phyloP scores from a whole-genome alignment of 2,888 invertebrate genomes.

The Scaptodrosophila latifasciaeformis region DNA sequence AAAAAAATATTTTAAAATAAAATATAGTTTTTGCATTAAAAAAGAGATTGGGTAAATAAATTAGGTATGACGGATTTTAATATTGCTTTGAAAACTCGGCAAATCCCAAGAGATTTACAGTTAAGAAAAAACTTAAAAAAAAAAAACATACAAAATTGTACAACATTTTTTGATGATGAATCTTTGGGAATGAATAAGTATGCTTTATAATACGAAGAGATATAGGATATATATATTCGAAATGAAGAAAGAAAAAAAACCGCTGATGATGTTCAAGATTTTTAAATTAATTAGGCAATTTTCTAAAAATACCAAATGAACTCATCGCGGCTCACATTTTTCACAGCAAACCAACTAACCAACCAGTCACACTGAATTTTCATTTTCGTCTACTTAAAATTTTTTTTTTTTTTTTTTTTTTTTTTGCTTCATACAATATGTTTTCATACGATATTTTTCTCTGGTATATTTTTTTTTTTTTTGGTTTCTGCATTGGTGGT shows the following conservation, averaged over 20 bases:
- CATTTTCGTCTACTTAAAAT: conserved; percentile 43
- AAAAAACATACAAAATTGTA: conserved; percentile 16
- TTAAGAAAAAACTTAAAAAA: not conserved
- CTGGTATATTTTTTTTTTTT: conserved; percentile 19
- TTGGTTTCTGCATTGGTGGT: conserved; percentile 16
- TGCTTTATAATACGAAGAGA: too few species aligned
- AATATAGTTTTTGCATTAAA: conserved; percentile 10
- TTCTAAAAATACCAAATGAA: conserved; percentile 69
- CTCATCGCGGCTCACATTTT: conserved; percentile 51
- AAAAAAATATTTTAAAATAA: too few species aligned
- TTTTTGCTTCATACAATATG: conserved; percentile 23
- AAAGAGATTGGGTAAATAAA: not conserved
- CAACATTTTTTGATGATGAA: conserved; percentile 42
- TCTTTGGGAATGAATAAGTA: too few species aligned
- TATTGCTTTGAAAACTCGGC: conserved; percentile 3
- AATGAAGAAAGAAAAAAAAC: too few species aligned
- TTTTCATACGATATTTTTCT: conserved; percentile 8
- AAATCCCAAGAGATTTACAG: conserved; percentile 15
- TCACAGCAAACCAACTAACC: conserved; percentile 32
- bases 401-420: conserved; percentile 29
- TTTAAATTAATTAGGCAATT: conserved; percentile 62
- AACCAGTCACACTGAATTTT: conserved; percentile 18
- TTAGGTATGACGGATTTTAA: too few species aligned
- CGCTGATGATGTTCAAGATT: conserved; percentile 6
- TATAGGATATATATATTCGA: too few species aligned